phyloP scores from a whole-genome alignment of 1,140 invertebrate genomes.

The Diachasma alloeum region DNA sequence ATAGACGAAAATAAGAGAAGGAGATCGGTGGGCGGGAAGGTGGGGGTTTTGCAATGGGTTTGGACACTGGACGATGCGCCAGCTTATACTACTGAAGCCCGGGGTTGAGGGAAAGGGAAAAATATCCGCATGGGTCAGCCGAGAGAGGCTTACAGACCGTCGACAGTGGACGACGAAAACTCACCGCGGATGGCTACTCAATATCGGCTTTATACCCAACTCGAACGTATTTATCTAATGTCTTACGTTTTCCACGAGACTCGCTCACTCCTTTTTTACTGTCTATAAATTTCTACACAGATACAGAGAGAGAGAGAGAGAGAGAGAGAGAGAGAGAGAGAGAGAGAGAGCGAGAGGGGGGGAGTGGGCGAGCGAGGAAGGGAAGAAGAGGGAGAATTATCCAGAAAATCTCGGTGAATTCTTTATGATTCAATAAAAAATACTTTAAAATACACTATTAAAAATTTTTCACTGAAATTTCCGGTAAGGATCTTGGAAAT shows the following conservation, averaged over 20 bases:
- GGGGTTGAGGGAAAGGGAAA: constrained; percentile 42
- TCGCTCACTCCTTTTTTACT: constrained; percentile 43
- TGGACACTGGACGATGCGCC: not conserved
- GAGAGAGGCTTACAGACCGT: constrained; percentile 57
- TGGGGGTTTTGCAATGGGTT: not conserved
- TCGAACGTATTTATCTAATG: constrained; percentile 61
- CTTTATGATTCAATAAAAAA: too few relatives aligned
- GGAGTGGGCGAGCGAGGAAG: too few relatives aligned
- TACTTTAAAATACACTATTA: too few relatives aligned
- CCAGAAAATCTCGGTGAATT: too few relatives aligned
- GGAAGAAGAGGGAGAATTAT: too few relatives aligned
- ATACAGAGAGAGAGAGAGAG: too few relatives aligned
- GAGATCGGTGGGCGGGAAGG: not conserved
- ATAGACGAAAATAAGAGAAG: constrained; percentile 6
- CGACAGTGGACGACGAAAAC: constrained; percentile 43
- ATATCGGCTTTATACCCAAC: constrained; percentile 63
- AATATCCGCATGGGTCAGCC: constrained; percentile 66
- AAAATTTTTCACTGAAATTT: too few relatives aligned
- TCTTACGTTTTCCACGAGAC: constrained; percentile 57
- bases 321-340: too few relatives aligned
- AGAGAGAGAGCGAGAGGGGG: too few relatives aligned
- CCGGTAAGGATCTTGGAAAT: too few relatives aligned
- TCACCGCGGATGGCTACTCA: constrained; percentile 38
- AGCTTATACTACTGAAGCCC: constrained; percentile 25
- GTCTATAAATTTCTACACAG: too few relatives aligned